A percentile compares a stretch with the other conserved stretches of the same genome.
Conservation (phyloP, 2,113 vertebrate species). For the Eubucco bourcierii region DNA sequence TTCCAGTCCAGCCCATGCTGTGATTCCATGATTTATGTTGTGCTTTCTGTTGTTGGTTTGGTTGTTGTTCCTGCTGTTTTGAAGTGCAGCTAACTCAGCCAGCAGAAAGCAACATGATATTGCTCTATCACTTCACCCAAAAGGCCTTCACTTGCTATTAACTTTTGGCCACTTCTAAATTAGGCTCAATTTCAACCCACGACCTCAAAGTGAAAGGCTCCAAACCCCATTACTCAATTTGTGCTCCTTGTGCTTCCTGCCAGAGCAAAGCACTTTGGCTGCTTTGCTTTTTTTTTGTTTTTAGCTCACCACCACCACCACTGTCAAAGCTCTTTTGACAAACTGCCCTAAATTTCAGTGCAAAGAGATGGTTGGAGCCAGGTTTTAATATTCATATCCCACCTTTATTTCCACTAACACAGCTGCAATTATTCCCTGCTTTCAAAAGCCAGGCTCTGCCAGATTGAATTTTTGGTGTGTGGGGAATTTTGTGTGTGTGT, state of each 20-base stretch:
- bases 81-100: neutral
- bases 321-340: neutral
- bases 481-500: neutral
- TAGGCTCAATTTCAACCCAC: neutral
- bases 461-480: neutral
- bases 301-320: neutral
- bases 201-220: neutral
- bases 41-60: neutral
- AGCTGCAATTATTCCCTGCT: neutral
- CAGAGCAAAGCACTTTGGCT: neutral
- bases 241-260: neutral
- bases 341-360: neutral
- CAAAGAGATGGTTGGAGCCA: neutral
- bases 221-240: neutral
- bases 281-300: too few relatives aligned
- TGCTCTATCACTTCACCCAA: neutral
- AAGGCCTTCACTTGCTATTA: neutral
- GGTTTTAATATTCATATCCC: neutral
- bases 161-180: neutral
- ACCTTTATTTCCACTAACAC: neutral
- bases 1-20: too few relatives aligned
- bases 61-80: neutral
- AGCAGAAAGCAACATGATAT: neutral
- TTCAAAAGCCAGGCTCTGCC: neutral
- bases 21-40: neutral